phyloP scores from a whole-genome alignment of 1,140 invertebrate species.

The Forficula auricularia region DNA sequence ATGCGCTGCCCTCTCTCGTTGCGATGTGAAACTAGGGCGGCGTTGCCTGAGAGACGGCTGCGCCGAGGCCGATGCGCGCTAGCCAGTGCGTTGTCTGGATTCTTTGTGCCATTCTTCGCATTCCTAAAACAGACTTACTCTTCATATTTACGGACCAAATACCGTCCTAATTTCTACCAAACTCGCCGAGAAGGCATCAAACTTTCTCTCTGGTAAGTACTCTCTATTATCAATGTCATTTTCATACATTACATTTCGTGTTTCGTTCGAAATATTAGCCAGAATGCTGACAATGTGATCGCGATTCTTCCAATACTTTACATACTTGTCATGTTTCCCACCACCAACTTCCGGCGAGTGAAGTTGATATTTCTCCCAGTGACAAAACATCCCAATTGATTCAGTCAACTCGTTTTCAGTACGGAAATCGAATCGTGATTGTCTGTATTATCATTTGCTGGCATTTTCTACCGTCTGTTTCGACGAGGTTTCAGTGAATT shows the following conservation, averaged over 20 bases:
- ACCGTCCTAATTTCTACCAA: slow-evolving; percentile 38
- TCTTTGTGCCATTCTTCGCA: slow-evolving; percentile 88
- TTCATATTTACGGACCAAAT: slow-evolving; percentile 56
- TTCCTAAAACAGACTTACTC: slow-evolving; percentile 73
- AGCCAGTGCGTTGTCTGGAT: slow-evolving; percentile 76
- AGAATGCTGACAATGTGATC: slow-evolving; percentile 52
- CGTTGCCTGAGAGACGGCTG: slow-evolving; percentile 22
- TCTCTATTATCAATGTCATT: slow-evolving; percentile 14
- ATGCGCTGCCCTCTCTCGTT: slow-evolving; percentile 32
- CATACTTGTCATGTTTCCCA: slow-evolving; percentile 56
- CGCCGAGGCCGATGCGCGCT: slow-evolving; percentile 61
- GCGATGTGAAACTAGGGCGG: slow-evolving; percentile 28
- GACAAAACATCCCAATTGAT: no score
- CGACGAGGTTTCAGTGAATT: no score
- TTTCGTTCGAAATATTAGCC: slow-evolving; percentile 31
- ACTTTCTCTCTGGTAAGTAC: slow-evolving; percentile 47
- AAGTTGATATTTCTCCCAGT: slow-evolving; percentile 3
- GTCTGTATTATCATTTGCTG: no score
- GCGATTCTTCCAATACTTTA: slow-evolving; percentile 60
- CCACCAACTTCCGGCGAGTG: slow-evolving; percentile 33
- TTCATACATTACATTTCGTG: slow-evolving; percentile 11
- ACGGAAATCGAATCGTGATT: no score
- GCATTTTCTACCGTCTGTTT: no score
- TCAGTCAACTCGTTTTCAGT: no score
- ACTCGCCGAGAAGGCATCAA: slow-evolving; percentile 35